These are phyloP conservation scores for Choristoneura rosaceana DNA, from an alignment of 2,888 invertebrate species.

Conservation along the genomic window DNA sequence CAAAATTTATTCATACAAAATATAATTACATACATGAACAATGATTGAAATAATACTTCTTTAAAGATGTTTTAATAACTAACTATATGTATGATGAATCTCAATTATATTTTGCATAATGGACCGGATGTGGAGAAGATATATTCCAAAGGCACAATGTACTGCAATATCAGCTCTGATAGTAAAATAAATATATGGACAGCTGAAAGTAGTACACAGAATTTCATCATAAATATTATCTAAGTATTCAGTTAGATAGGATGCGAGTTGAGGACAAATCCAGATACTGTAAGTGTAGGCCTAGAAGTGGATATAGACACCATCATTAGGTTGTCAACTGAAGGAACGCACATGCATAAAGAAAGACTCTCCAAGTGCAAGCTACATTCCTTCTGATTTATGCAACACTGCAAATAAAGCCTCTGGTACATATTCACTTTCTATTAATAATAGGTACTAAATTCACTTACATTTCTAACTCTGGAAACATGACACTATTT, in stretches of 20 bases:
- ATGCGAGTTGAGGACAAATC: conserved; percentile 16
- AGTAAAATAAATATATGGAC: conserved; percentile 41
- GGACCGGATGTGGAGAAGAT: conserved; percentile 72
- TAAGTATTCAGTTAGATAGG: conserved; percentile 18
- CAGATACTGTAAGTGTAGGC: conserved; percentile 18
- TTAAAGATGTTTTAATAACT: conserved; percentile 37
- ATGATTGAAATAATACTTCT: conserved; percentile 15
- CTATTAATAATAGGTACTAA: conserved; percentile 1
- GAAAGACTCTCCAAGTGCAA: background rate
- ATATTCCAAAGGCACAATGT: conserved; percentile 74
- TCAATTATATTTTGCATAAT: conserved; percentile 53
- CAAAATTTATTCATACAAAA: conserved; percentile 8
- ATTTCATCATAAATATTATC: conserved; percentile 5
- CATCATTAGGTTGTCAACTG: background rate
- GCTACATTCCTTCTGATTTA: background rate
- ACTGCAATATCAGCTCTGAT: conserved; percentile 49
- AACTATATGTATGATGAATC: conserved; percentile 55
- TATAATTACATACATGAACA: background rate
- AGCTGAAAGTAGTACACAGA: conserved; percentile 22
- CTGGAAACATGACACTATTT: conserved; percentile 8
- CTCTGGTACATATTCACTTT: conserved; percentile 8
- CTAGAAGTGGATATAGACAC: conserved; percentile 8
- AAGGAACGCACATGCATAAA: background rate
- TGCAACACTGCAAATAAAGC: background rate
- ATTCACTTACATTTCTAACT: conserved; percentile 2